Evolutionary conservation across 2,888 invertebrate species (phyloP).

Genomic region (Tricholauxania praeusta): DNA sequence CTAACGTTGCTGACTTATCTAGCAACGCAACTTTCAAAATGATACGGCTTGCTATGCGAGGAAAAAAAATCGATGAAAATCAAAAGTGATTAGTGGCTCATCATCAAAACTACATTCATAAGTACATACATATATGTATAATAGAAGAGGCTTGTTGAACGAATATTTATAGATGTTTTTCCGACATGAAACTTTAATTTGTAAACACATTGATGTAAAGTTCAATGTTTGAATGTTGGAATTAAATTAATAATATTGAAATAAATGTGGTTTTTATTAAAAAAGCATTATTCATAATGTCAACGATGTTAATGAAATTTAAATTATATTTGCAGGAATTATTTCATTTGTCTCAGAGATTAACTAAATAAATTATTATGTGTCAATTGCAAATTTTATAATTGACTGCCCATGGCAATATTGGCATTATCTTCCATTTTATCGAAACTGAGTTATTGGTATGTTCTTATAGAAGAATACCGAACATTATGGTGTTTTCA

Average conservation of each 20-base stretch:
- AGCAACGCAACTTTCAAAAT: neutral
- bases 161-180: neutral
- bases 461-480: too few species aligned
- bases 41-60: neutral
- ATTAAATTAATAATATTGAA: neutral
- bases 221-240: neutral
- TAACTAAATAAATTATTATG: too few species aligned
- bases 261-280: too few species aligned
- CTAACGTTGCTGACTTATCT: neutral
- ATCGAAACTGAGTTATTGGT: too few species aligned
- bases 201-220: neutral
- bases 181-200: neutral
- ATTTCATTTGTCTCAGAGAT: too few species aligned
- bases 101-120: neutral
- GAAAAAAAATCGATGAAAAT: neutral
- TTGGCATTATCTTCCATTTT: too few species aligned
- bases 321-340: too few species aligned
- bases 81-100: conserved; percentile 1
- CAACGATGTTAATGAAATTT: too few species aligned
- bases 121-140: neutral
- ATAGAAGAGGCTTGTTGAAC: too few species aligned
- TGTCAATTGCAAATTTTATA: too few species aligned
- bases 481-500: too few species aligned
- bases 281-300: too few species aligned
- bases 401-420: accelerated